phyloP scores from a whole-genome alignment of 1,140 invertebrate species.

The Gryllus bimaculatus region DNA sequence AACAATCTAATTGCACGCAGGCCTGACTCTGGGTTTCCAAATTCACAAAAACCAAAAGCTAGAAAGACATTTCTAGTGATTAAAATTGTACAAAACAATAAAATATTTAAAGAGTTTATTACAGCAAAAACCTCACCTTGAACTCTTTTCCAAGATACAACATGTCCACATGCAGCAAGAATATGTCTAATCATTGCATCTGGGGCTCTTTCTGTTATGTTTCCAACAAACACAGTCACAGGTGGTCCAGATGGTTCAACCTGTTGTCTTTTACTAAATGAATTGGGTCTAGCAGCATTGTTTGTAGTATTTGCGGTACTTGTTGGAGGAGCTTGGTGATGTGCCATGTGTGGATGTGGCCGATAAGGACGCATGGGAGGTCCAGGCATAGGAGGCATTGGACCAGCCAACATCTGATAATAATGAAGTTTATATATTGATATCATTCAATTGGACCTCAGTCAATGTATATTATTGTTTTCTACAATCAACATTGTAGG shows the following conservation, averaged over 20 bases:
- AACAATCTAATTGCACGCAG: constrained; percentile 86
- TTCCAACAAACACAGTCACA: constrained; percentile 97
- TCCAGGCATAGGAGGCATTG: constrained; percentile 25
- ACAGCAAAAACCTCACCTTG: constrained; percentile 49
- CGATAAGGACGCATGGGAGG: constrained; percentile 25
- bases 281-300: constrained; percentile 32
- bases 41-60: constrained; percentile 98
- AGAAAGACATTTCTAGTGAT: constrained; percentile 13
- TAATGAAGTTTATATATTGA: background rate
- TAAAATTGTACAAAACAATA: background rate
- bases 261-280: constrained; percentile 30
- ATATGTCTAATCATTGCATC: constrained; percentile 92
- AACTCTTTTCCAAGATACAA: constrained; percentile 94
- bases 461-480: background rate
- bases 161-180: constrained; percentile 80
- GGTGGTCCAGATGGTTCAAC: constrained; percentile 56
- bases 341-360: constrained; percentile 27
- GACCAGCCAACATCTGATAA: constrained; percentile 25
- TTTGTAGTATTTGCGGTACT: constrained; percentile 26
- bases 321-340: constrained; percentile 38
- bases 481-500: background rate
- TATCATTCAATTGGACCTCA: background rate
- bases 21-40: constrained; percentile 86
- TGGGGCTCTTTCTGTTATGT: constrained; percentile 91
- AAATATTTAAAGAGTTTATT: background rate